phyloP scores from a whole-genome alignment of 2,888 invertebrate species.

The Agonopterix subpropinquella region DNA sequence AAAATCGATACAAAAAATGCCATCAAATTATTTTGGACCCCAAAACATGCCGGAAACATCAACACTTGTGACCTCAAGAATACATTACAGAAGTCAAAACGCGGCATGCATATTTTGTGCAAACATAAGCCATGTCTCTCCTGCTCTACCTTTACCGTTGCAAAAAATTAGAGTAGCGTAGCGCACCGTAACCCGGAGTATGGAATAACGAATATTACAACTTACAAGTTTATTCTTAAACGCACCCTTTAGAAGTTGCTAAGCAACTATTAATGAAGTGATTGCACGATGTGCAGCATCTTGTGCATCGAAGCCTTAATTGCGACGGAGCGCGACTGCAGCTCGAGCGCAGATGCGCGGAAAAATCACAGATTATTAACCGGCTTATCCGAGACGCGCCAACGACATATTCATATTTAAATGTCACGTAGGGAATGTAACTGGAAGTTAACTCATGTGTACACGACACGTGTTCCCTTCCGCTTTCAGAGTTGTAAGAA shows the following conservation, averaged over 20 bases:
- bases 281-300: neutral
- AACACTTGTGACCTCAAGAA: too few species aligned
- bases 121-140: too few species aligned
- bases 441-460: slow-evolving; percentile 43
- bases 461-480: slow-evolving; percentile 9
- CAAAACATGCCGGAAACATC: too few species aligned
- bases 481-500: neutral
- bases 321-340: slow-evolving; percentile 18
- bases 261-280: slow-evolving; percentile 6
- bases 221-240: too few species aligned
- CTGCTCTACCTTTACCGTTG: too few species aligned
- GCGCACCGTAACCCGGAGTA: too few species aligned
- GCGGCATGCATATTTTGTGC: too few species aligned
- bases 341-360: slow-evolving; percentile 53
- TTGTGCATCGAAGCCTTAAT: slow-evolving; percentile 27
- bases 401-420: slow-evolving; percentile 70
- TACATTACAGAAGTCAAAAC: too few species aligned
- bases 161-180: too few species aligned
- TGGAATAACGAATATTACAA: too few species aligned
- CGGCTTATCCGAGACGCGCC: slow-evolving; percentile 30
- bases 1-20: too few species aligned
- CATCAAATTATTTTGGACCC: too few species aligned
- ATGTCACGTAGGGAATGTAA: slow-evolving; percentile 52
- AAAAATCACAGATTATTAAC: slow-evolving; percentile 69
- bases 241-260: slow-evolving; percentile 1